Evolutionary conservation across 2,797 vertebrate species (phyloP), one percentile per base, ranked within the genome.

Genomic region (Scolopax rusticola): DNA sequence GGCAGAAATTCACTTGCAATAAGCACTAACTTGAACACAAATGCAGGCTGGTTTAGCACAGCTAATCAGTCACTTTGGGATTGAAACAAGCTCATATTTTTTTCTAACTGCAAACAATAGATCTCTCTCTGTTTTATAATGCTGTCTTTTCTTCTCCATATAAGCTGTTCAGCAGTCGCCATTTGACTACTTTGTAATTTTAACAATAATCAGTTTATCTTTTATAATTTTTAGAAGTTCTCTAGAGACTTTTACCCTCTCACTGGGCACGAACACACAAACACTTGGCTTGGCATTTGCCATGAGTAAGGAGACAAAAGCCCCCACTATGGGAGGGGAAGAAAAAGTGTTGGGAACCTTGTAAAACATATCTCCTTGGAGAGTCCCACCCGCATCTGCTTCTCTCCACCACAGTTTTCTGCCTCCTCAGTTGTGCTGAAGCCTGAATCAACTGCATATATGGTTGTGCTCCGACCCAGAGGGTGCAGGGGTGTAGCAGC

Each of bases 81-180:
- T 4, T 41, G 67, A 74, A 73, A 50, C 12, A 63, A 60, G 30
- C 2, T 48, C 20, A 12, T 38, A 0, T 2, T 60, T 67, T 60
- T 61, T 90, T 61, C 36, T 76, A 60, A 87, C 23, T 57, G 33
- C 48, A 89, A 87, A 89, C 60, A 93, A 91, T 84, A 90, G 23
- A 88, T 65, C 53, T 83, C 80, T 43, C 40, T 54, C 59, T 78
- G 30, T 15, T 93, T 78, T 60, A 13, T 45, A 67, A n/a, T 2
- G 5, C 27, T 53, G 33, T 15, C 43, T 78, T 80, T 81, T 83
- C 91, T 85, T 92, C 81, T 83, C 96, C 94, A 89, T 91, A 87
- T 90, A 96, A 96, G 90, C 71, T 32, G 3, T 50, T 94, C 59
- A 54, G 25, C 90, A 87, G n/a, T 38, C 90, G 89, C 30, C 40